Conservation (phyloP, 2,888 invertebrate species). For the Thereva nobilitata region DNA sequence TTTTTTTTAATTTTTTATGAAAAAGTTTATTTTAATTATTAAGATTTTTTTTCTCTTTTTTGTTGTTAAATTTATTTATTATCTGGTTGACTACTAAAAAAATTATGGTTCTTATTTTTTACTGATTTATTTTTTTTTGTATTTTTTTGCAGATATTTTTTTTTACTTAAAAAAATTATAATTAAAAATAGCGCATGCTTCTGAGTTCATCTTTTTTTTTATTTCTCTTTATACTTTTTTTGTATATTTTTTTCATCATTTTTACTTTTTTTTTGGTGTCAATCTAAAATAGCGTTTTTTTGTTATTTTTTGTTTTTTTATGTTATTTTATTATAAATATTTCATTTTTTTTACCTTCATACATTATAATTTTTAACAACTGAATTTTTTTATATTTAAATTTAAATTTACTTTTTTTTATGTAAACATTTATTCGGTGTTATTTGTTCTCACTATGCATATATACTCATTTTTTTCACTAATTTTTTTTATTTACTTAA, state of each 20-base stretch:
- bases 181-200: constrained; percentile 33
- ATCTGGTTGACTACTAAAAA: constrained; percentile 27
- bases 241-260: neutral
- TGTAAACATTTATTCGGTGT: neutral
- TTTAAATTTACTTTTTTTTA: constrained; percentile 27
- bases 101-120: constrained; percentile 17
- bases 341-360: constrained; percentile 28
- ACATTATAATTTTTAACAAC: constrained; percentile 35
- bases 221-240: neutral
- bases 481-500: constrained; percentile 23
- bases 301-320: constrained; percentile 30
- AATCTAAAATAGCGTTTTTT: constrained; percentile 40
- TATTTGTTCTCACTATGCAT: no score
- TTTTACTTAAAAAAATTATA: constrained; percentile 33
- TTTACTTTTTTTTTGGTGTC: constrained; percentile 39
- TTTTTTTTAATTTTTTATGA: constrained; percentile 9
- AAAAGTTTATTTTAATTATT: constrained; percentile 19
- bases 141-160: constrained; percentile 25
- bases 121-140: constrained; percentile 34
- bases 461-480: constrained; percentile 28
- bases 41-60: constrained; percentile 16
- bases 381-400: constrained; percentile 35
- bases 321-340: constrained; percentile 38
- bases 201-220: constrained; percentile 17
- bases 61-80: constrained; percentile 33